phyloP scores from a whole-genome alignment of 2,113 vertebrate genomes.

The Hypanus sabinus region DNA sequence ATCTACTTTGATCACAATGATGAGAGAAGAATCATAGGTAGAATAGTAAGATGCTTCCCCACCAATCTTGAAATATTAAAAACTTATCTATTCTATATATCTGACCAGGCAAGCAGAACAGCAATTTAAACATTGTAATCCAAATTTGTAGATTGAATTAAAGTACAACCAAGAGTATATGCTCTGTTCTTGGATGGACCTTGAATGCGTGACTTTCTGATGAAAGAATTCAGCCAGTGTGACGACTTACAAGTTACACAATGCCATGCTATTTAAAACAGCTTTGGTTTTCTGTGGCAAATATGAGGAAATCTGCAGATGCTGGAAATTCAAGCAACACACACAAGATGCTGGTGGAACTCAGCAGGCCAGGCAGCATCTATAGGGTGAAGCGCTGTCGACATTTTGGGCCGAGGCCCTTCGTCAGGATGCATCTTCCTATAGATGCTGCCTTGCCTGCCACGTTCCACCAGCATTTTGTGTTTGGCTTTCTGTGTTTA shows the following conservation, averaged over 20 bases:
- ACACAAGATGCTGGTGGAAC: no score
- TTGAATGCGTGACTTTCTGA: neutral
- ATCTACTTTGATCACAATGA: neutral
- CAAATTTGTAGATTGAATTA: neutral
- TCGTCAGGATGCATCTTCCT: no score
- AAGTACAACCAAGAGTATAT: neutral
- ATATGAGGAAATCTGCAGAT: no score
- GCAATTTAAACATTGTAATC: neutral
- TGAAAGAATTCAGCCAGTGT: neutral
- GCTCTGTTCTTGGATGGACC: neutral
- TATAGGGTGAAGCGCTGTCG: no score
- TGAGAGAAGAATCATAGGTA: neutral
- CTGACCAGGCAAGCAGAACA: neutral
- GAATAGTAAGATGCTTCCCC: neutral
- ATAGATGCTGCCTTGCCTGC: no score
- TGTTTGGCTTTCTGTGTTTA: neutral
- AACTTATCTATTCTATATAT: neutral
- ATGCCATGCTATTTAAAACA: neutral
- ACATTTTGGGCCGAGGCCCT: no score
- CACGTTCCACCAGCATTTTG: no score
- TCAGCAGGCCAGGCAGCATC: no score
- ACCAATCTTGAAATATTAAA: neutral
- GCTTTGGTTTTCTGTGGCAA: neutral
- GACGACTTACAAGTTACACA: neutral
- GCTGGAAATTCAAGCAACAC: no score